Conservation (phyloP, 1,140 invertebrate genomes). For the Drosophila melanica region DNA sequence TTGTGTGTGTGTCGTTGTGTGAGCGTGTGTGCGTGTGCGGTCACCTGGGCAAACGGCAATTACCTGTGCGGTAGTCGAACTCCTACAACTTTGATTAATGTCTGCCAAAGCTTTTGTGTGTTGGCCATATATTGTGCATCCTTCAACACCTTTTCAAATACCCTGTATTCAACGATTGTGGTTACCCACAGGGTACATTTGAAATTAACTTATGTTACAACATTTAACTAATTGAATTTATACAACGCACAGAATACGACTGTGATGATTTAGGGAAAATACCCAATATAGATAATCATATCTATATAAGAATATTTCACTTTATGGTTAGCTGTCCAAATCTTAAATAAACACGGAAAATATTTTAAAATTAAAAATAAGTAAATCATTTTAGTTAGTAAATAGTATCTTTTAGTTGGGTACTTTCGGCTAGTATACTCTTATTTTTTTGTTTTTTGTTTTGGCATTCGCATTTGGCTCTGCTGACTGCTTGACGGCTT, state of each 20-base stretch:
- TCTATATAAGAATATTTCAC: too few species aligned
- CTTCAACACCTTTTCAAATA: conserved; percentile 66
- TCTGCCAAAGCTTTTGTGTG: conserved; percentile 16
- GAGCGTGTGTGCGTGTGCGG: conserved; percentile 12
- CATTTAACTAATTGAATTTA: too few species aligned
- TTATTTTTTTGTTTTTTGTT: neutral
- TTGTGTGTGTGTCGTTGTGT: neutral
- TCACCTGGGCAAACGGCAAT: conserved; percentile 50
- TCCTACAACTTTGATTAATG: conserved; percentile 60
- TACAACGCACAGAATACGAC: too few species aligned
- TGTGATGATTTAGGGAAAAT: too few species aligned
- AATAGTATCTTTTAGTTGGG: neutral
- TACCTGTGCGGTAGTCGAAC: conserved; percentile 25
- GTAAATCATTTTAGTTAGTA: too few species aligned
- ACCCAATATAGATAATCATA: too few species aligned
- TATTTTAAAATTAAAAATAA: too few species aligned
- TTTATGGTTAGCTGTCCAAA: too few species aligned
- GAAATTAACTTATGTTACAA: too few species aligned
- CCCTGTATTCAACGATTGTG: neutral
- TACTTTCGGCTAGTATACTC: conserved; percentile 2
- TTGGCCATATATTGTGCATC: conserved; percentile 64
- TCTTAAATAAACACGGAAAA: too few species aligned
- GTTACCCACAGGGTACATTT: too few species aligned
- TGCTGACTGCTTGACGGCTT: conserved; percentile 62
- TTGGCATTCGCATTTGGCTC: conserved; percentile 26